Evolutionary conservation across 2,113 vertebrate genomes (phyloP), one percentile per base, ranked within the genome.

Genomic region (Archilochus colubris): DNA sequence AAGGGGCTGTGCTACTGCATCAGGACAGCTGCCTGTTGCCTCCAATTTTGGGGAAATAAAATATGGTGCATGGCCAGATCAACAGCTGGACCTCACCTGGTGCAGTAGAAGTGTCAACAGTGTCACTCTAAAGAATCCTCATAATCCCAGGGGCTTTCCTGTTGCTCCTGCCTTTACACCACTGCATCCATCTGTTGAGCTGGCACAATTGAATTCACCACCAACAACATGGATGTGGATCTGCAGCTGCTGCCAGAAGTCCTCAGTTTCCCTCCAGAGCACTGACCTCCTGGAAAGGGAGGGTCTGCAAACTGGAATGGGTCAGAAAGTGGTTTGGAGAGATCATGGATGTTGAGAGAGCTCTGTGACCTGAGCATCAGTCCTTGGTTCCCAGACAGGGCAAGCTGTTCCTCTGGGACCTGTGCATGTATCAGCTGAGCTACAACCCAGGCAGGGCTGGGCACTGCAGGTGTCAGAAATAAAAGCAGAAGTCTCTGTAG

Each of bases 381-480:
- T 31, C 16, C 22, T 36, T 48, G 19, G 13, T 1, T 3, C 18
- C 44, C 43, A 54, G 18, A 15, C 2, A 3, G 21, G 48, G 13
- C 14, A 54, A 0, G 0, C 9, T 66, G 12, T 40, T 76, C 18
- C 31, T 54, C 36, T 57, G 13, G 68, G 72, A 85, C 27, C 51
- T 28, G 51, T 51, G 48, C 18, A 22, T 30, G 6, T 50, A 12
- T 62, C 0, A 0, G 46, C 21, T 75, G 44, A 80, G 59, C 2
- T 3, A n/a, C 16, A 5, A 4, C 6, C 27, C n/a, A 3, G 19
- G 30, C 30, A 54, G 57, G 62, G 24, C n/a, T 55, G 24, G 40
- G 68, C 16, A 18, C 33, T 27, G 18, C 1, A 7, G 58, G 7
- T 24, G 3, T 25, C 50, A 80, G 40, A 69, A 73, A 69, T 22